phyloP scores from a whole-genome alignment of 2,888 invertebrate species.

The Melieria crassipennis region DNA sequence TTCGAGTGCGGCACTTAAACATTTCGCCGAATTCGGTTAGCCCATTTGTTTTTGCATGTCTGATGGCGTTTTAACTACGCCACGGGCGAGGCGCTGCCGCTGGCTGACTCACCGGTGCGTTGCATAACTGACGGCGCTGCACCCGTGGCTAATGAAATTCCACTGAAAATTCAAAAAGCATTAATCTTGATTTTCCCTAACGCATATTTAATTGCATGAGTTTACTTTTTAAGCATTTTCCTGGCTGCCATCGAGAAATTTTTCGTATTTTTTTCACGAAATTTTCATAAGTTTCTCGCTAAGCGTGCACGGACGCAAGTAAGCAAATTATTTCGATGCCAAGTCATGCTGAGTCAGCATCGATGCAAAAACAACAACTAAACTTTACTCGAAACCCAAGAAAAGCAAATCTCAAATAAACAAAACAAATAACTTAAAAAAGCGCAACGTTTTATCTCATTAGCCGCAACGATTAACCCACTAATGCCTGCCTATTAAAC shows the following conservation, averaged over 20 bases:
- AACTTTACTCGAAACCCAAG: too few relatives aligned
- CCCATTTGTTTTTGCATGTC: too few relatives aligned
- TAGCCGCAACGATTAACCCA: slow-evolving; percentile 1
- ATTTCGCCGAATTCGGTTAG: too few relatives aligned
- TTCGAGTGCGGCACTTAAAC: too few relatives aligned
- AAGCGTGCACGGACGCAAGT: slow-evolving; percentile 10
- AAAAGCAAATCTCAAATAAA: not conserved
- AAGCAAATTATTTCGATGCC: slow-evolving; percentile 31
- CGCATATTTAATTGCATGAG: slow-evolving; percentile 44
- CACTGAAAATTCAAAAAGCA: slow-evolving; percentile 41
- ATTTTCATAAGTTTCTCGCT: slow-evolving; percentile 9
- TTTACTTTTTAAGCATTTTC: slow-evolving; percentile 24
- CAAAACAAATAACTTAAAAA: slow-evolving; percentile 2
- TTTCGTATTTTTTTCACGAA: slow-evolving; percentile 16
- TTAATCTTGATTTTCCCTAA: slow-evolving; percentile 56
- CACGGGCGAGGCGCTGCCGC: too few relatives aligned
- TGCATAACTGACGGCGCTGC: not conserved
- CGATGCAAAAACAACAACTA: not conserved
- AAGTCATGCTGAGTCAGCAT: slow-evolving; percentile 30
- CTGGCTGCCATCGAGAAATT: slow-evolving; percentile 19
- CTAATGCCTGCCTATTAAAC: too few relatives aligned
- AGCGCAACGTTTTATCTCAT: slow-evolving; percentile 17
- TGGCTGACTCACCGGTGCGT: too few relatives aligned
- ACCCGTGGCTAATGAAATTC: slow-evolving; percentile 22
- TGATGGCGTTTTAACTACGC: too few relatives aligned